These are phyloP conservation scores for Neria commutata DNA, from an alignment of 2,888 invertebrate genomes.

Conservation along the genomic window DNA sequence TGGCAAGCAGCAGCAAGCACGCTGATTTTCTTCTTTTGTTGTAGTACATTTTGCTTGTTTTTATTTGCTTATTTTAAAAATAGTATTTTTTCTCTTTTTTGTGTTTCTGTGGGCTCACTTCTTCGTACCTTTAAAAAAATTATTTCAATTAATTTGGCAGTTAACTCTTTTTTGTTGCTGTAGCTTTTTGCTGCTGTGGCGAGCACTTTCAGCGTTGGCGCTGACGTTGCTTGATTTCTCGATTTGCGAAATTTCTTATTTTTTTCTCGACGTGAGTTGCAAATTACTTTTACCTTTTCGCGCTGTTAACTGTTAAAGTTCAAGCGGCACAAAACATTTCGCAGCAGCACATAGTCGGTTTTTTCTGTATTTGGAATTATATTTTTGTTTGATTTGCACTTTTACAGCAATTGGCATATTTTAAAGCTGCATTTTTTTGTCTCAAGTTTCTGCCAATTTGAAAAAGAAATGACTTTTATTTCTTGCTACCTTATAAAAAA, in stretches of 20 bases:
- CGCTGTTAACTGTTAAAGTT: slow-evolving; percentile 40
- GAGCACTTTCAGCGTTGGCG: no score
- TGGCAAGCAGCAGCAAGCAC: slow-evolving; percentile 37
- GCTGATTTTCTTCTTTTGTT: slow-evolving; percentile 42
- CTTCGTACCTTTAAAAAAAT: slow-evolving; percentile 28
- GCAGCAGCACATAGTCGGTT: no score
- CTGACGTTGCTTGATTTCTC: slow-evolving; percentile 4
- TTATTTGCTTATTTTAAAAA: neutral
- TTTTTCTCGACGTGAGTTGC: slow-evolving; percentile 7
- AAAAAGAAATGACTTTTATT: neutral
- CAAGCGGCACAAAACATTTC: no score
- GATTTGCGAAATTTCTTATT: slow-evolving; percentile 6
- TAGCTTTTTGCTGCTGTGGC: slow-evolving; percentile 7
- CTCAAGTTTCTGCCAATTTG: neutral
- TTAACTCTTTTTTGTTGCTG: neutral
- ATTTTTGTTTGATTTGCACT: neutral
- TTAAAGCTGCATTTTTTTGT: neutral
- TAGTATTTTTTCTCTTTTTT: slow-evolving; percentile 10
- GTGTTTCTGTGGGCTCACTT: slow-evolving; percentile 36
- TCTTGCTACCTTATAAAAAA: no score
- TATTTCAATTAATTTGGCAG: slow-evolving; percentile 14
- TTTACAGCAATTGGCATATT: neutral
- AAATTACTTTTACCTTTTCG: neutral
- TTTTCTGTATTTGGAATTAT: no score
- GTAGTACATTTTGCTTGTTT: slow-evolving; percentile 40